Evolutionary conservation across 2,888 invertebrate species (phyloP), one percentile per base, ranked within the genome.

Genomic region (Graphium colonna): DNA sequence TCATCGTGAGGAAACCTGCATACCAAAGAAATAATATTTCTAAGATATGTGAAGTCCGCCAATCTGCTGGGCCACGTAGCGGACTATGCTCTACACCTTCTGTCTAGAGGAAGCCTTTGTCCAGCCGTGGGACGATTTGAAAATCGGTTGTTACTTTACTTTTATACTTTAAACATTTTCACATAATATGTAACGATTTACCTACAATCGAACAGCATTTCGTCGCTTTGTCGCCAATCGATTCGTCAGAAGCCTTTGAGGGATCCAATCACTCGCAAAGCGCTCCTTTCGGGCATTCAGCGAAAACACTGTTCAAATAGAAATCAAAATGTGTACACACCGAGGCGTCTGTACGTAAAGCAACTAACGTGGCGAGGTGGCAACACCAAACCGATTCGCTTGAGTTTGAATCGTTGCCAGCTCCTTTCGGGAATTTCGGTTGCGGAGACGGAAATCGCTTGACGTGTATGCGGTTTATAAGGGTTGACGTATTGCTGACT

Each of bases 351-450:
- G n/a, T 33, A n/a, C 12, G 36, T 5, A 36, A 12, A 36, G 31
- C 31, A 31, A 10, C 9, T 10, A 10, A 7, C 31, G 4, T n/a
- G 12, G 3, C 12, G 12, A 36, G 46, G 21, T 28, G 46, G 18
- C 46, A 28, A 15, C 21, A 21, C n/a, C 12, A 18, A 36, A 38
- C 31, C 12, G 51, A 38, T 26, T 39, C 17, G 3, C 38, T 26
- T 16, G 17, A 28, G 13, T 31, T 51, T 51, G 51, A 51, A 45
- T 28, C 31, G 45, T 45, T 45, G 45, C 45, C 45, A 51, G 39
- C 28, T 44, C 10, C 51, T 51, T 39, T 43, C 21, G 38, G 31
- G 17, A 47, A 38, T 38, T 47, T 26, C 21, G 38, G 12, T 9
- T n/a, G 36, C 3, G 8, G 7, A n/a, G 36, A 36, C 36, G 38